These are phyloP conservation scores for Metalampra italica DNA, from an alignment of 2,888 invertebrate genomes.

Conservation along the genomic window DNA sequence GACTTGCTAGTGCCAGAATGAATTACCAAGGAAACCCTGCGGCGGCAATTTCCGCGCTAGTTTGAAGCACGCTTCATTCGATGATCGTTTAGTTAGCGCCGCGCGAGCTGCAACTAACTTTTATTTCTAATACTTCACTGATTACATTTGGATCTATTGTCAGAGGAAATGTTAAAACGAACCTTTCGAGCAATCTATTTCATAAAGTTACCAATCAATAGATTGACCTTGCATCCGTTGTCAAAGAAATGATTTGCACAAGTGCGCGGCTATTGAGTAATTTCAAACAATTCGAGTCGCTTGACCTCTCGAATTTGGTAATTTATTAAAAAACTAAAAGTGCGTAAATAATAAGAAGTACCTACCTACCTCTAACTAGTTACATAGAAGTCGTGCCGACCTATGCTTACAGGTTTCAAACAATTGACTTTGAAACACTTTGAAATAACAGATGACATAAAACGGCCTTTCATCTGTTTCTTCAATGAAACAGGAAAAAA, in stretches of 20 bases:
- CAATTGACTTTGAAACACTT: no score
- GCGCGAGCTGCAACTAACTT: no score
- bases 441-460: no score
- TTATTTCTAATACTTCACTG: neutral
- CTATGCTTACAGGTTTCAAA: no score
- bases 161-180: neutral
- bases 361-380: no score
- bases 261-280: slow-evolving; percentile 4
- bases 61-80: no score
- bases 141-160: neutral
- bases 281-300: slow-evolving; percentile 1
- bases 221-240: slow-evolving; percentile 2
- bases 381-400: neutral
- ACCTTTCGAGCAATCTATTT: neutral
- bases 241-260: neutral
- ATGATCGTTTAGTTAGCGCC: neutral
- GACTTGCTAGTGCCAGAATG: no score
- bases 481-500: no score
- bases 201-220: neutral
- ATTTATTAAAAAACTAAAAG: neutral
- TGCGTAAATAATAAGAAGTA: neutral
- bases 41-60: no score
- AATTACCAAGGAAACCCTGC: no score
- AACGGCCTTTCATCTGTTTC: no score
- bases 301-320: slow-evolving; percentile 2